These are phyloP conservation scores for Pipa parva DNA, from an alignment of 2,113 vertebrate genomes.

Conservation along the genomic window DNA sequence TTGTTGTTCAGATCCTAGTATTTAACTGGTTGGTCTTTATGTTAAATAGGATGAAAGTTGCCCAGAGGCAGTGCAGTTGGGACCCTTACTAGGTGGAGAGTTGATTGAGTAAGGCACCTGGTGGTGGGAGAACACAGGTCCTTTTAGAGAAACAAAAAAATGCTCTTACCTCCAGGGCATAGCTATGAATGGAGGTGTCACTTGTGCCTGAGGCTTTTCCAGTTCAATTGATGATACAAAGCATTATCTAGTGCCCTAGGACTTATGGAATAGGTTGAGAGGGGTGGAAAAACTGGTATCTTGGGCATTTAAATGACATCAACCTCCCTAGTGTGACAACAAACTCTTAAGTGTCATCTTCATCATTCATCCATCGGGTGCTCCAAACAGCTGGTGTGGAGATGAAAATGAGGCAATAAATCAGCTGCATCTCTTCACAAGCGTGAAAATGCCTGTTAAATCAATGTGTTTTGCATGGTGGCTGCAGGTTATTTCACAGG, in stretches of 20 bases:
- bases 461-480: constrained; percentile 18
- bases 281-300: constrained; percentile 49
- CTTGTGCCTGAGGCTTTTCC: constrained; percentile 53
- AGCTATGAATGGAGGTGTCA: constrained; percentile 70
- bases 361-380: constrained; percentile 73
- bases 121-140: constrained; percentile 57
- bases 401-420: constrained; percentile 77
- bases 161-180: constrained; percentile 65
- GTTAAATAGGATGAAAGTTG: constrained; percentile 46
- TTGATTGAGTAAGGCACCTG: constrained; percentile 47
- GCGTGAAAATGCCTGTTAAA: constrained; percentile 39
- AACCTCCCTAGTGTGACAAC: constrained; percentile 48
- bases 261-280: constrained; percentile 60
- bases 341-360: constrained; percentile 62
- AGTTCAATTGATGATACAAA: constrained; percentile 55
- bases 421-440: constrained; percentile 59
- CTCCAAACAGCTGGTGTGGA: constrained; percentile 84
- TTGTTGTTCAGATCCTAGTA: constrained; percentile 46
- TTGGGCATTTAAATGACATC: constrained; percentile 53
- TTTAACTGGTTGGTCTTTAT: constrained; percentile 53
- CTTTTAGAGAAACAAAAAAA: constrained; percentile 52
- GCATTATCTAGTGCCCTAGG: constrained; percentile 48
- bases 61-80: constrained; percentile 47
- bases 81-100: constrained; percentile 49
- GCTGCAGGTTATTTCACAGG: constrained; percentile 27